Evolutionary conservation across 2,113 vertebrate genomes (phyloP), one percentile per base, ranked within the genome.

Genomic region (Ammodytes marinus): DNA sequence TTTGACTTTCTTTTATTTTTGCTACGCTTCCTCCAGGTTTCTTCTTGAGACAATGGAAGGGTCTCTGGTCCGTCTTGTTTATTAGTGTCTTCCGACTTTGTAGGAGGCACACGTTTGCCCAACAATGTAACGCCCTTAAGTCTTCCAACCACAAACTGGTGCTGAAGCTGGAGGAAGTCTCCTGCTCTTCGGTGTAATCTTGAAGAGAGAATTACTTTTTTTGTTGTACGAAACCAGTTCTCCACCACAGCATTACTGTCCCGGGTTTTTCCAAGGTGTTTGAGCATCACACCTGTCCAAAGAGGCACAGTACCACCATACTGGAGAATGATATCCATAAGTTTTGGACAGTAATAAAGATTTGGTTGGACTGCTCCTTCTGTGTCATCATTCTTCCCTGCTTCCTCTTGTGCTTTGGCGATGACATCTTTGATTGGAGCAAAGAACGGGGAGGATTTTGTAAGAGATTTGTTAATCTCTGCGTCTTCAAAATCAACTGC

Each of bases 201-300:
- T 9, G 64, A 66, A 35, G 64, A 4, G 5, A 66, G 27, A 12
- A 35, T 6, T 2, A 49, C 64, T 8, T 0, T 27, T 66, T 49
- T 49, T 49, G 64, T 49, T 3, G 45, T 66, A 19, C 45, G 19
- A 2, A 66, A 66, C 45, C 19, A 66, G 7, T 66, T 66, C 10
- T 66, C 64, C 12, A 49, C 46, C 6, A 66, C 9, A 6, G 60
- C 40, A 63, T 63, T 45, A 63, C 40, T 63, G 60, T 64, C 61
- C 13, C 61, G 2, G 1, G 61, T 66, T 66, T 66, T 66, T 6
- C 13, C 13, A 49, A 66, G 64, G 49, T 49, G 15, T 43, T 63
- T 63, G 2, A 63, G 59, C 59, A 63, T 63, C 8, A 61, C 11
- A 61, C 59, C 59, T 43, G 59, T 14, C 59, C 59, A 63, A 63